phyloP scores from a whole-genome alignment of 2,888 invertebrate genomes.

The Cancer borealis region DNA sequence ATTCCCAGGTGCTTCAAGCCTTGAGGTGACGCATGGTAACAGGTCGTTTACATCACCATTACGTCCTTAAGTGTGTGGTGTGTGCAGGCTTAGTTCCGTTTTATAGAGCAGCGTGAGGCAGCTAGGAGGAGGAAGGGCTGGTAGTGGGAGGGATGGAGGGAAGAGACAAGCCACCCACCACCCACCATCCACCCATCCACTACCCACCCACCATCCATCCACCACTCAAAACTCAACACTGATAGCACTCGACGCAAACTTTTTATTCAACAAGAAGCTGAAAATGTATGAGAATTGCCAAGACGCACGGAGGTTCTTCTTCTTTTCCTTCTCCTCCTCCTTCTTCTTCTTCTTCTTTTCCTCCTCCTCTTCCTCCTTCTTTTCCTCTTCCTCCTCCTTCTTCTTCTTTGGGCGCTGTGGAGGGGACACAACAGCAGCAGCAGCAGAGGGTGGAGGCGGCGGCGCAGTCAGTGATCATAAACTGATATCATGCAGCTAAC shows the following conservation, averaged over 20 bases:
- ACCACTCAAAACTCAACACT: constrained; percentile 15
- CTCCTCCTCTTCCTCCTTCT: not conserved
- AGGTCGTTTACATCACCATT: not conserved
- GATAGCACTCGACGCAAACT: not conserved
- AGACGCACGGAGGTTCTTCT: not conserved
- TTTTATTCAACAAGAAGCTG: not conserved
- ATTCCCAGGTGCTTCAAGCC: not conserved
- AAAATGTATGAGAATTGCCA: constrained; percentile 27
- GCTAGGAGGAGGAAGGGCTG: not conserved
- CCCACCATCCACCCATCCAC: not conserved
- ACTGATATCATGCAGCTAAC: constrained; percentile 2
- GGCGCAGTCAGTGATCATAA: not conserved
- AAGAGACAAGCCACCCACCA: too few species aligned
- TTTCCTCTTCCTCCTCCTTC: not conserved
- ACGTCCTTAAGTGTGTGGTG: too few species aligned
- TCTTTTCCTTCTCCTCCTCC: not conserved
- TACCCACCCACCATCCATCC: not conserved
- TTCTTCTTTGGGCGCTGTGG: not conserved
- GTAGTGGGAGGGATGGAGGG: too few species aligned
- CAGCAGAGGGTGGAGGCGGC: not conserved
- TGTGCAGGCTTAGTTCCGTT: not conserved
- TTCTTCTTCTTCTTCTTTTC: not conserved
- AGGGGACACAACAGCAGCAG: not conserved
- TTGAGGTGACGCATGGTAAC: not conserved
- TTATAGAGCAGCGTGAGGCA: not conserved